A percentile compares a stretch with the other conserved stretches of the same genome.
Conservation (phyloP, 2,888 invertebrate species). For the Harmothoe impar region DNA sequence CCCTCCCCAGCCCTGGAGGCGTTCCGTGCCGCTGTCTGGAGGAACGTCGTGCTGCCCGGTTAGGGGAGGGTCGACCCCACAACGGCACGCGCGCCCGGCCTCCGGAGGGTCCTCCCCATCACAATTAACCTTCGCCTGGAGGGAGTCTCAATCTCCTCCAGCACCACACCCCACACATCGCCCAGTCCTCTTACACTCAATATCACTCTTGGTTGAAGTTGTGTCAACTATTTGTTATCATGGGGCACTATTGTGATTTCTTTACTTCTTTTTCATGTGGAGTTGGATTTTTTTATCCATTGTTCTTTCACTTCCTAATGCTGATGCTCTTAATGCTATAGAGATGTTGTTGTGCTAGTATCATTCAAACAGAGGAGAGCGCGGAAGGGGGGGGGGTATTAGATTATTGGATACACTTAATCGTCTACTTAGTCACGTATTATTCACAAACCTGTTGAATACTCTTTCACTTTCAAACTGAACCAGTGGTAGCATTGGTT, state of each 20-base stretch:
- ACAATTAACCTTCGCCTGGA: conserved; percentile 8
- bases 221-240: no score
- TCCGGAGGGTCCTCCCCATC: not conserved
- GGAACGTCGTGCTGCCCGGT: not conserved
- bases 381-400: no score
- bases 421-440: no score
- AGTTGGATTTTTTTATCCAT: not conserved
- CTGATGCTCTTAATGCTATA: no score
- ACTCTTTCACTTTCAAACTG: no score
- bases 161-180: not conserved
- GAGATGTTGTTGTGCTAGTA: no score
- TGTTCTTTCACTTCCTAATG: not conserved
- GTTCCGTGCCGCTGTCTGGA: conserved; percentile 49
- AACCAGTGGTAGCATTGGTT: no score
- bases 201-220: not conserved
- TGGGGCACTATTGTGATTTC: no score
- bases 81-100: conserved; percentile 18
- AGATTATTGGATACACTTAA: no score
- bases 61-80: not conserved
- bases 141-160: not conserved
- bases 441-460: no score
- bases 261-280: not conserved
- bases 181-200: not conserved
- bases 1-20: conserved; percentile 26
- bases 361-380: no score